Evolutionary conservation across 1,140 invertebrate genomes (phyloP), one percentile per base, ranked within the genome.

Genomic region (Drosophila neocordata): DNA sequence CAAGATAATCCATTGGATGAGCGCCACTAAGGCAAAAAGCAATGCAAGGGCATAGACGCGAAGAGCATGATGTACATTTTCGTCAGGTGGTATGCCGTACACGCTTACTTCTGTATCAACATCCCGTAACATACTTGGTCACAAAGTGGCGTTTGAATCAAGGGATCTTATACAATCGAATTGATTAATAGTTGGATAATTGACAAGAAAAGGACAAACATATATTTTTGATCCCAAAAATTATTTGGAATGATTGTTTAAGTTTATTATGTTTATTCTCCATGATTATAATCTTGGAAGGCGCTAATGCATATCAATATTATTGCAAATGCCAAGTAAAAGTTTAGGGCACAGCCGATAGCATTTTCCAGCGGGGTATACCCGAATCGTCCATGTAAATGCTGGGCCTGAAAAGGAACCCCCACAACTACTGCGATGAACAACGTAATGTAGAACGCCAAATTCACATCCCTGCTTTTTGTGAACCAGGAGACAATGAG

Each of bases 1-100:
- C 13, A 83, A 34, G 0, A 73, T 1, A 0, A 68, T 1, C 83
- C 83, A 88, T 34, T 87, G 83, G 6, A 63, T 0, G 2, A 79
- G 6, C 0, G 83, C 69, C 6, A 88, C 1, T 0, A 13, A 0
- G 3, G 69, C 65, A 20, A 88, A 51, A 0, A 62, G 0, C 4
- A 55, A 4, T 1, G 59, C 74, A 8, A 87, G 31, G 0, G 53
- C 24, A 27, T 87, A 87, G 41, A 88, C 73, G 1, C 84, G 75
- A 0, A 38, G 1, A 13, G 53, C 66, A 51, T 88, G 48, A 1
- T 53, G 63, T 6, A 83, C 57, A 0, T 1, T 44, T 1, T 9
- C 1, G 15, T 64, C 24, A 4, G 58, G 48, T 3, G 67, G 70
- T 0, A 11, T 51, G 3, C 81, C 81, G 12, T 12, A 83, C 0